Conservation (phyloP, 2,888 invertebrate genomes). For the Drosophila picticornis region DNA sequence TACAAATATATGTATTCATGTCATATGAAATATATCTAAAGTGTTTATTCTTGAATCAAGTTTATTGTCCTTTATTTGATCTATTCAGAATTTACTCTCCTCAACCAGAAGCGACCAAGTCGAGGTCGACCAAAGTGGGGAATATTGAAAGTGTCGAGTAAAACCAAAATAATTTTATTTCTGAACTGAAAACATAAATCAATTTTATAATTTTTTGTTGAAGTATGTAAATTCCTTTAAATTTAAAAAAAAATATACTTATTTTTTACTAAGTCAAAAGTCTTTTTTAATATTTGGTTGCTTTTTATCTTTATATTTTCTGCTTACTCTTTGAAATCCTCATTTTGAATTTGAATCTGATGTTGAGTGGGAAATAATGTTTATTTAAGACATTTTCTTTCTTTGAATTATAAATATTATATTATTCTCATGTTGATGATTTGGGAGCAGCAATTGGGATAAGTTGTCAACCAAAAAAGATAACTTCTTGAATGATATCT, state of each 20-base stretch:
- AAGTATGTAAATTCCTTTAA: neutral
- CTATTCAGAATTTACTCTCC: neutral
- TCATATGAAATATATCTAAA: neutral
- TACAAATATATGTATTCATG: neutral
- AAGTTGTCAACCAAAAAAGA: neutral
- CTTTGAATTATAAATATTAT: neutral
- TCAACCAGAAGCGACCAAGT: neutral
- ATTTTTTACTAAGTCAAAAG: neutral
- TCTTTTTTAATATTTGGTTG: neutral
- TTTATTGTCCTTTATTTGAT: neutral
- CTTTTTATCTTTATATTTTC: neutral
- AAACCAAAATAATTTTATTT: neutral
- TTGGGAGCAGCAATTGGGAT: neutral
- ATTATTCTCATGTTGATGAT: neutral
- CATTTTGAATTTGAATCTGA: neutral
- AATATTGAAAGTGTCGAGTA: neutral
- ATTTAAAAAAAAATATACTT: neutral
- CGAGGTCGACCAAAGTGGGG: neutral
- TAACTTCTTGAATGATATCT: no score
- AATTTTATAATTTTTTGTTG: accelerated
- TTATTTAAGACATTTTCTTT: neutral
- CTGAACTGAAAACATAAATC: neutral
- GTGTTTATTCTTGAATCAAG: accelerated
- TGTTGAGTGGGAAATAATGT: no score
- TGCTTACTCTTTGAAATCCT: neutral